phyloP scores from a whole-genome alignment of 2,113 vertebrate genomes.

The Xenopus laevis region DNA sequence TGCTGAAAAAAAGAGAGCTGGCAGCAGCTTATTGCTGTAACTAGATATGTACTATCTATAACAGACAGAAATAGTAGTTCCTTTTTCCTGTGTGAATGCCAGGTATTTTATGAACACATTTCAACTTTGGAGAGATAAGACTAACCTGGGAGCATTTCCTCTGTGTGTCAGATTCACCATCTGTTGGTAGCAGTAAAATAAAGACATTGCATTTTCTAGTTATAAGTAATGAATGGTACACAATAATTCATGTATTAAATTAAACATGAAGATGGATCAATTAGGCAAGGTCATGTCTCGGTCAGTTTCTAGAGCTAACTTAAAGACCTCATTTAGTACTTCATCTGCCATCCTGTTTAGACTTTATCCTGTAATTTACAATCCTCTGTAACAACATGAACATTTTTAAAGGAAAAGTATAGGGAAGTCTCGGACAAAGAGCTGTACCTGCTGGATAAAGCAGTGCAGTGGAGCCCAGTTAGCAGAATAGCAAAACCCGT shows the following conservation, averaged over 20 bases:
- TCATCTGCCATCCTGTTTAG: too few species aligned
- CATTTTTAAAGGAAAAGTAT: too few species aligned
- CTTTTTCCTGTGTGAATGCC: conserved; percentile 41
- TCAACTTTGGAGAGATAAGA: not conserved
- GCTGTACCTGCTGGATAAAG: too few species aligned
- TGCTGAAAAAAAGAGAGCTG: conserved; percentile 17
- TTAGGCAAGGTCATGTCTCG: not conserved
- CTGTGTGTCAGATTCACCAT: not conserved
- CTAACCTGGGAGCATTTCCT: conserved; percentile 13
- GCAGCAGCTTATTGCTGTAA: conserved; percentile 26
- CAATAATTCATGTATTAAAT: not conserved
- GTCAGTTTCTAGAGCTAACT: not conserved
- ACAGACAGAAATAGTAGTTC: conserved; percentile 36
- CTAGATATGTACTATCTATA: conserved; percentile 34
- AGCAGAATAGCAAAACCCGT: too few species aligned
- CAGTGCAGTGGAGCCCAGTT: too few species aligned
- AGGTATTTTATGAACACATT: conserved; percentile 31
- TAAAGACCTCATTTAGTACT: too few species aligned
- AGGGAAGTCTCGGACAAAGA: too few species aligned
- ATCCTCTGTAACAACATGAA: too few species aligned
- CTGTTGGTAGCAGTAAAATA: conserved; percentile 1
- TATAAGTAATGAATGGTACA: not conserved
- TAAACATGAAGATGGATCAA: not conserved
- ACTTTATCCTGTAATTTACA: too few species aligned
- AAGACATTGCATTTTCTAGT: not conserved